Evolutionary conservation across 92 coral and sea anemone species (phyloP).

Genomic region (Nematostella vectensis): DNA sequence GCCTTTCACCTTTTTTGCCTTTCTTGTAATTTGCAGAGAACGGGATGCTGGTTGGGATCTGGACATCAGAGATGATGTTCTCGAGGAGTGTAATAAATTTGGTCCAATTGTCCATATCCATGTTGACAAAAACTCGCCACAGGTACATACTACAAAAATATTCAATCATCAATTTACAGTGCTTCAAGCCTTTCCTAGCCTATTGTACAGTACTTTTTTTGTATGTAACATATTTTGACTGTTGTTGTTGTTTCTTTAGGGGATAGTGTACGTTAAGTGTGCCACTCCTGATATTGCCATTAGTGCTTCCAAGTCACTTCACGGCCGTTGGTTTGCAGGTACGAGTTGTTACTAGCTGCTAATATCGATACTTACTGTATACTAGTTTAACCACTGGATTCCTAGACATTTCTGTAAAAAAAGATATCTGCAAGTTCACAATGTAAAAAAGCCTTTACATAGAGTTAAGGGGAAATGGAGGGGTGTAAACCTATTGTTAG

Average conservation of each 20-base stretch:
- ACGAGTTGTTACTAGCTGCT: not conserved
- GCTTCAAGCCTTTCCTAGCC: not conserved
- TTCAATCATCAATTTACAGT: too few species aligned
- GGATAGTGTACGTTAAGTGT: slow-evolving; percentile 89
- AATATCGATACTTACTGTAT: not conserved
- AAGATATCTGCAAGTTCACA: too few species aligned
- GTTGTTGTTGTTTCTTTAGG: too few species aligned
- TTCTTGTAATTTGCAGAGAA: slow-evolving; percentile 46
- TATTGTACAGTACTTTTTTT: not conserved
- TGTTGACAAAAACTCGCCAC: slow-evolving; percentile 77
- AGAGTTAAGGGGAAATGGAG: too few species aligned
- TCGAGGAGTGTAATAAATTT: slow-evolving; percentile 89
- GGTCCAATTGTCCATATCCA: slow-evolving; percentile 87
- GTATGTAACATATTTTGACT: not conserved
- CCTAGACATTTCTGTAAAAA: too few species aligned
- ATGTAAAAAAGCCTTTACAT: too few species aligned
- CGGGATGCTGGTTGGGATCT: slow-evolving; percentile 90
- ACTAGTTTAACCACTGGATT: not conserved
- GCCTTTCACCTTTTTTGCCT: too few species aligned
- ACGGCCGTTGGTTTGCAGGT: slow-evolving; percentile 99
- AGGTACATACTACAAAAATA: slow-evolving; percentile 33
- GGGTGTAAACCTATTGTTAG: too few species aligned
- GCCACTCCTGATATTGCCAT: slow-evolving; percentile 82
- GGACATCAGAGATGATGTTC: slow-evolving; percentile 91
- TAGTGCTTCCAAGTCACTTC: slow-evolving; percentile 74